Evolutionary conservation across 1,140 invertebrate species (phyloP), one percentile per base, ranked within the genome.

Genomic region (Bombus affinis): DNA sequence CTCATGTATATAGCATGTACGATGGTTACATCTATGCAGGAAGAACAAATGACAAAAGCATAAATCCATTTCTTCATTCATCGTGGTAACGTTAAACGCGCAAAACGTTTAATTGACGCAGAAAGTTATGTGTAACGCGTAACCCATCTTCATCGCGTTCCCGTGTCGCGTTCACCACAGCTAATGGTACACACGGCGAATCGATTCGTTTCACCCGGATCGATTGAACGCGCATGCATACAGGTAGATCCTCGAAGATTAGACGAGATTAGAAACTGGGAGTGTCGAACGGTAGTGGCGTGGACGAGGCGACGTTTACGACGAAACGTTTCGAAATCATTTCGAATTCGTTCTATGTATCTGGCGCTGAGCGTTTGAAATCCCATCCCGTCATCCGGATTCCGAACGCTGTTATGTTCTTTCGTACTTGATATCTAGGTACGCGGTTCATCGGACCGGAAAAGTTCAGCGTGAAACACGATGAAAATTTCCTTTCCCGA

Each of bases 221-320:
- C 86, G 83, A 87, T 87, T 72, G 71, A 76, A 15, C 74, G 44
- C 71, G 44, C 37, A 70, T 62, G 75, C 42, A 22, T 80, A 39
- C 82, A 87, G 79, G 65, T 62, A 83, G 70, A 85, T 83, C 57
- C 13, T n/a, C 37, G 71, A 47, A 80, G 83, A 87, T 87, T 87
- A 80, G 65, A 81, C 71, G 77, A 87, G 83, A 88, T 88, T 86
- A 88, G 79, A 88, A 85, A 86, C 83, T 76, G 77, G 86, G 83
- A 85, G 86, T 81, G 86, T 87, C 86, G 83, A 75, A 81, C 72
- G 77, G 83, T 81, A 85, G 83, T 80, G 28, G 25, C 53, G 62
- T 47, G 75, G 28, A 73, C n/a, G 59, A 47, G 47, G 44, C 75
- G 62, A 75, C 74, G 75, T 87, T 84, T 80, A 84, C 82, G 75